These are phyloP conservation scores for Siderastrea siderea DNA, from an alignment of 92 coral and sea anemone genomes.

Conservation along the genomic window DNA sequence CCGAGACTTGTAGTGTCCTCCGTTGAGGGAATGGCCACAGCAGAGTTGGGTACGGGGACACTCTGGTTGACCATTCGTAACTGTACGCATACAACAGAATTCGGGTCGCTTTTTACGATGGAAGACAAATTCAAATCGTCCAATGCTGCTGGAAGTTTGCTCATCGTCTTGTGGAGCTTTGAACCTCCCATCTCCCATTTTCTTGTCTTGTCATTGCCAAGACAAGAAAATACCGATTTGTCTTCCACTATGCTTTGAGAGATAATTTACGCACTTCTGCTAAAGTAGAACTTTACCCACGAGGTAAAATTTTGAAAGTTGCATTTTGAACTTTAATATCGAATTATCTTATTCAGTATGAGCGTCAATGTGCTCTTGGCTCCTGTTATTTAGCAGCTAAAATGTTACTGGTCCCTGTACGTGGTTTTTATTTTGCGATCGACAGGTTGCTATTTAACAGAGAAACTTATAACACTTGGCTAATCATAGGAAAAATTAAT, in stretches of 20 bases:
- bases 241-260: slow-evolving; percentile 82
- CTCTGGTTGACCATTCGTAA: slow-evolving; percentile 82
- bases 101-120: slow-evolving; percentile 8
- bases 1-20: slow-evolving; percentile 67
- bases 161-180: not conserved
- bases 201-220: slow-evolving; percentile 72
- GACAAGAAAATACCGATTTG: slow-evolving; percentile 80
- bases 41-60: slow-evolving; percentile 82
- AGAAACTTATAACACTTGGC: too few relatives aligned
- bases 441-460: too few relatives aligned
- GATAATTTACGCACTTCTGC: slow-evolving; percentile 30
- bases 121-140: slow-evolving; percentile 10
- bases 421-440: too few relatives aligned
- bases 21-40: slow-evolving; percentile 80
- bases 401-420: too few relatives aligned
- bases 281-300: slow-evolving; percentile 37
- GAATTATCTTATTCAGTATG: not conserved
- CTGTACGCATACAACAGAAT: slow-evolving; percentile 76
- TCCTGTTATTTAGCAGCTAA: too few relatives aligned
- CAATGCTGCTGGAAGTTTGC: not conserved
- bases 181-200: not conserved
- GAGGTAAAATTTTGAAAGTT: slow-evolving; percentile 16
- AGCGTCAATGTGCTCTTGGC: too few relatives aligned
- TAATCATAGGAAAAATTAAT: too few relatives aligned
- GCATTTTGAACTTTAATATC: not conserved